These are phyloP conservation scores for Drosophila pseudotalamancana DNA, from an alignment of 2,888 invertebrate species.

Conservation along the genomic window DNA sequence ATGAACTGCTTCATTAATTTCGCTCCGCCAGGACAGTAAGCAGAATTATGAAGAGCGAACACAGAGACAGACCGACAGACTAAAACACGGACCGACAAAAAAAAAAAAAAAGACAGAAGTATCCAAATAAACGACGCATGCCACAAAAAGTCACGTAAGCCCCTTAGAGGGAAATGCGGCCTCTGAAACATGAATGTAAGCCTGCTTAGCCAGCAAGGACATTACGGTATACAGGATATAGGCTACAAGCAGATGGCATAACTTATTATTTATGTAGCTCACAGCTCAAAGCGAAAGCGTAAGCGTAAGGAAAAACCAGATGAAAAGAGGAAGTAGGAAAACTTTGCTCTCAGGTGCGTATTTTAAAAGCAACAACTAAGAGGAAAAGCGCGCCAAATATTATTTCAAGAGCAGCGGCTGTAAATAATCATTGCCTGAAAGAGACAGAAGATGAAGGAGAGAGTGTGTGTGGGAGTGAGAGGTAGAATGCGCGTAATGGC, in stretches of 20 bases:
- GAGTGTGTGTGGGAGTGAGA: not conserved
- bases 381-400: slow-evolving; percentile 22
- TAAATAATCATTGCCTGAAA: slow-evolving; percentile 36
- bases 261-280: slow-evolving; percentile 63
- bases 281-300: slow-evolving; percentile 2
- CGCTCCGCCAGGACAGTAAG: not conserved
- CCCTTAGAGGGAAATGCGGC: not conserved
- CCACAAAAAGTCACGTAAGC: slow-evolving; percentile 74
- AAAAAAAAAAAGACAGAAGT: no score
- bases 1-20: slow-evolving; percentile 78
- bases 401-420: slow-evolving; percentile 28
- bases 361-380: slow-evolving; percentile 35
- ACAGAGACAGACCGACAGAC: slow-evolving; percentile 9
- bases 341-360: slow-evolving; percentile 60
- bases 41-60: slow-evolving; percentile 42
- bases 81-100: no score
- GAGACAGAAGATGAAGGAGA: not conserved
- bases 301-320: not conserved
- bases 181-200: slow-evolving; percentile 38
- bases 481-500: slow-evolving; percentile 46
- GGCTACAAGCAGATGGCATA: slow-evolving; percentile 31
- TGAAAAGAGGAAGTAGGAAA: not conserved
- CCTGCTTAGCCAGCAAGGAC: slow-evolving; percentile 53
- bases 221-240: slow-evolving; percentile 25
- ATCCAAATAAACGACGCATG: slow-evolving; percentile 59